Conservation (phyloP, 1,140 invertebrate genomes). For the Trypoxylus dichotomus region DNA sequence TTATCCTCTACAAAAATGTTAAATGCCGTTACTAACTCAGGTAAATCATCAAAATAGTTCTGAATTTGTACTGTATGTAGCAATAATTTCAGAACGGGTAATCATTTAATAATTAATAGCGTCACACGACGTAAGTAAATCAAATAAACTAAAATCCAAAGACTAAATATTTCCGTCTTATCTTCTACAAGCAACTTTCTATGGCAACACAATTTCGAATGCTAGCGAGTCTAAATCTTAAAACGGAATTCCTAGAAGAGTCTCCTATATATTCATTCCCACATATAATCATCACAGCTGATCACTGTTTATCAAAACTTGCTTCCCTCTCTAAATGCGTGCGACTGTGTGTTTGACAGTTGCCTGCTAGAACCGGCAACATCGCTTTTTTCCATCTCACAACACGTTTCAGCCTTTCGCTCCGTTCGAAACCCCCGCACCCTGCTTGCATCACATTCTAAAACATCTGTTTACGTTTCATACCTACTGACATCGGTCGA, state of each 20-base stretch:
- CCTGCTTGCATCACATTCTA: neutral
- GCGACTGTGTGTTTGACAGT: neutral
- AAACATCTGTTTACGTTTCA: neutral
- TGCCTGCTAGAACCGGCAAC: neutral
- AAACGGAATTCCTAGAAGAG: neutral
- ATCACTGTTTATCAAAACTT: slow-evolving; percentile 16
- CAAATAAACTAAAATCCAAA: too few relatives aligned
- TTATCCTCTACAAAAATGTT: too few relatives aligned
- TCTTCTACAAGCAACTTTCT: too few relatives aligned
- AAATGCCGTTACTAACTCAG: too few relatives aligned
- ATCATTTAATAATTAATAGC: too few relatives aligned
- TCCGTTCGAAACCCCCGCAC: neutral
- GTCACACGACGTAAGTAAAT: too few relatives aligned
- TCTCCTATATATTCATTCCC: neutral
- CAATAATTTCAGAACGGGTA: too few relatives aligned
- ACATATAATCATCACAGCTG: neutral
- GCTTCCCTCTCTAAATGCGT: neutral
- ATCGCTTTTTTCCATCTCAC: neutral
- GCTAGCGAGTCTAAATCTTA: neutral
- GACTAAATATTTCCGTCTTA: too few relatives aligned
- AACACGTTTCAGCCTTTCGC: neutral
- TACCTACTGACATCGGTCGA: neutral
- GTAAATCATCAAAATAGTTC: too few relatives aligned
- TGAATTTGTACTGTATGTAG: too few relatives aligned
- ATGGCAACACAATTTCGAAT: too few relatives aligned